Percentiles rank a stretch among this genome's conserved stretches.
These are phyloP conservation scores for Ditylenchus weischeri DNA, from an alignment of 2,888 invertebrate species.

Conservation along the genomic window DNA sequence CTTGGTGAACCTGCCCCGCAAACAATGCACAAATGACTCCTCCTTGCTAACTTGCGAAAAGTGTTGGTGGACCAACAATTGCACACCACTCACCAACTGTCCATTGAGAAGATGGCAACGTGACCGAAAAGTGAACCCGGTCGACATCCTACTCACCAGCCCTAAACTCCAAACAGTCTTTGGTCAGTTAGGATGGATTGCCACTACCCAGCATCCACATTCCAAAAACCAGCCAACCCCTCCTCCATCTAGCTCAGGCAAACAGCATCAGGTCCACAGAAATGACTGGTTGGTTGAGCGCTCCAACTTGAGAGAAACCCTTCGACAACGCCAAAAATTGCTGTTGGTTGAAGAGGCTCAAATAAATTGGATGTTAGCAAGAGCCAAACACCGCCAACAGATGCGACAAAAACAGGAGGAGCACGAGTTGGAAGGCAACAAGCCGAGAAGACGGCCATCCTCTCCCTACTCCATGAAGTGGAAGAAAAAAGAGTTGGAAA, in stretches of 20 bases:
- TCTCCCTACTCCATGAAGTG: background rate
- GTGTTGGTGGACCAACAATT: background rate
- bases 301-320: background rate
- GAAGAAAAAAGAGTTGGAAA: background rate
- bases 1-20: background rate
- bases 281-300: background rate
- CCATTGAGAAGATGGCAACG: background rate
- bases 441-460: background rate
- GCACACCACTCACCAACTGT: background rate
- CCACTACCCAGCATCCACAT: no score
- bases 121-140: background rate
- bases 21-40: background rate
- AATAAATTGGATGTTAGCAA: background rate
- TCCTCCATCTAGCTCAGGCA: no score
- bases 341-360: background rate
- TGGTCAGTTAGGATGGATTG: no score
- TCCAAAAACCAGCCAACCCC: no score
- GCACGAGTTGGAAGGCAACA: no score
- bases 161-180: no score
- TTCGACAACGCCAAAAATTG: background rate
- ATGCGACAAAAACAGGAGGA: background rate
- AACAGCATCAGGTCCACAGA: no score
- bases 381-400: constrained; percentile 4
- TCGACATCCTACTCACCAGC: background rate
- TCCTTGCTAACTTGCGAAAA: background rate